Evolutionary conservation across 2,888 invertebrate genomes (phyloP), one percentile per base, ranked within the genome.

Genomic region (Catocala nupta): DNA sequence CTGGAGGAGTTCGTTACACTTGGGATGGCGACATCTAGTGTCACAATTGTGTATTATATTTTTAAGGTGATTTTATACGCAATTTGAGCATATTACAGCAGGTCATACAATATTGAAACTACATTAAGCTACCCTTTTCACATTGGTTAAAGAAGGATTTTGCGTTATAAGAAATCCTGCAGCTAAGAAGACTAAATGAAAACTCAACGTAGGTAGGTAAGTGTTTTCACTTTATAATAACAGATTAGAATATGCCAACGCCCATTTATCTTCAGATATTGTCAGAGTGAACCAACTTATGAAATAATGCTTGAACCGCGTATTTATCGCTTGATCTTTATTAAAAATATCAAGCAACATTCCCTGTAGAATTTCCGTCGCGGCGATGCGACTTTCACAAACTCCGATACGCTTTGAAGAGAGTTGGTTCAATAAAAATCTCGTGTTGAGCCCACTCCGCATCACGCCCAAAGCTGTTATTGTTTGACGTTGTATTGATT

Each of bases 401-500:
- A 62, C 48, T 63, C 63, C 34, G 44, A 13, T 42, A 11, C 12
- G 16, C 62, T 48, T 62, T 49, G 43, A 48, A 61, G 49, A 34
- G 44, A 43, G 59, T 63, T 65, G 55, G 66, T 66, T 64, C 12
- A 51, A 54, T 47, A 55, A 68, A 60, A 64, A 59, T 53, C 36
- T 55, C 44, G 36, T 49, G 13, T 10, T 36, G 13, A 57, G 36
- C 57, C 58, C 59, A 65, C 54, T 58, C 57, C 6, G 53, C 55
- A 59, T 55, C 65, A 66, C 62, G 65, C 53, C 45, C 59, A 34
- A 52, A 55, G 39, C 51, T 63, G 71, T 72, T 82, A 81, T 83
- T 84, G 82, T 86, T 85, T 80, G 78, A 80, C 80, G 81, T 76
- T 64, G 64, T 77, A 82, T 83, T 87, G 88, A 87, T 86, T 87